A percentile compares a stretch with the other conserved stretches of the same genome.
Evolutionary conservation across 2,888 invertebrate genomes (phyloP).

Genomic region (Timema podura): DNA sequence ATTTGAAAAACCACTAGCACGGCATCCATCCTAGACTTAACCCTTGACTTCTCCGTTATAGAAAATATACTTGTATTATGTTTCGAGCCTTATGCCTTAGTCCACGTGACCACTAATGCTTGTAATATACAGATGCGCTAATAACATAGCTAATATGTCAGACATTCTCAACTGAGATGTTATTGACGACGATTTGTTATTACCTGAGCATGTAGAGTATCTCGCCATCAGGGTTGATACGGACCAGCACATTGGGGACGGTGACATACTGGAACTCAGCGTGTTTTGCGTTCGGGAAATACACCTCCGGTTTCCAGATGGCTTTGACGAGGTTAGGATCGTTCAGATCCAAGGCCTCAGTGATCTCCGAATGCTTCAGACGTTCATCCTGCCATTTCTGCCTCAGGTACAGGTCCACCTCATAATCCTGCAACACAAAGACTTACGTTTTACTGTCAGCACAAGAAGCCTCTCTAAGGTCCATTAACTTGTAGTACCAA

Average conservation of each 20-base stretch:
- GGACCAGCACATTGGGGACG: constrained; percentile 49
- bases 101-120: too few relatives aligned
- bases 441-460: too few relatives aligned
- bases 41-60: too few relatives aligned
- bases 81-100: too few relatives aligned
- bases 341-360: constrained; percentile 46
- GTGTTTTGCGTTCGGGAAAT: constrained; percentile 49
- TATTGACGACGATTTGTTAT: neutral
- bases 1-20: too few relatives aligned
- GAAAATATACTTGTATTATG: too few relatives aligned
- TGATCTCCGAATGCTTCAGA: constrained; percentile 44
- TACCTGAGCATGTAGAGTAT: constrained; percentile 50
- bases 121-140: too few relatives aligned
- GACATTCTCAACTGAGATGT: too few relatives aligned
- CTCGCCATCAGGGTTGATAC: constrained; percentile 47
- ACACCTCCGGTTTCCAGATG: constrained; percentile 49
- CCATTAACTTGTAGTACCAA: too few relatives aligned
- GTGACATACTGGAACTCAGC: constrained; percentile 51
- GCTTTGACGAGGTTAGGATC: constrained; percentile 48
- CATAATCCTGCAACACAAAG: constrained; percentile 44
- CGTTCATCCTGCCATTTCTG: constrained; percentile 50
- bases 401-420: constrained; percentile 49
- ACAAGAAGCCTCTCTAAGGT: too few relatives aligned
- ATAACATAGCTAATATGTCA: too few relatives aligned
- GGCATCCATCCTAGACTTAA: too few relatives aligned